phyloP scores from a whole-genome alignment of 2,888 invertebrate genomes.

The Nomada ferruginata region DNA sequence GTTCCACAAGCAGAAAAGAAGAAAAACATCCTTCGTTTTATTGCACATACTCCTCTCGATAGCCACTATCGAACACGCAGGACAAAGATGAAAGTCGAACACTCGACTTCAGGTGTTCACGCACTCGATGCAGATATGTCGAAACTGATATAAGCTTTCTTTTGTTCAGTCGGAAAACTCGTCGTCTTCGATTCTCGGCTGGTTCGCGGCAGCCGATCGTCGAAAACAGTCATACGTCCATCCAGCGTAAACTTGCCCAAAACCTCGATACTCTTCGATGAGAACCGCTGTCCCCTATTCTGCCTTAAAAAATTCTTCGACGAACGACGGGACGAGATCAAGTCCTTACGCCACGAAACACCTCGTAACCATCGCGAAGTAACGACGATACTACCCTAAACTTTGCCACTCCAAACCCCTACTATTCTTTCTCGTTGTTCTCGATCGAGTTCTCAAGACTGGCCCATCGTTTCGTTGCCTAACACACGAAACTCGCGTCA shows the following conservation, averaged over 20 bases:
- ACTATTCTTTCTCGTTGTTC: conserved; percentile 45
- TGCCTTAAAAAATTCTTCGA: not conserved
- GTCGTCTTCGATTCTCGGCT: not conserved
- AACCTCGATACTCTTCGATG: too few relatives aligned
- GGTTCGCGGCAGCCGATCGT: conserved; percentile 1
- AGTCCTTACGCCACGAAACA: not conserved
- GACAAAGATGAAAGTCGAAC: conserved; percentile 44
- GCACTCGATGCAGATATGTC: conserved; percentile 78
- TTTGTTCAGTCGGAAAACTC: conserved; percentile 42
- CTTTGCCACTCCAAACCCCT: not conserved
- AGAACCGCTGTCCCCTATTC: too few relatives aligned
- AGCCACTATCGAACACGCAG: conserved; percentile 11
- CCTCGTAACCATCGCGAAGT: not conserved
- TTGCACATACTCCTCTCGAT: conserved; percentile 62
- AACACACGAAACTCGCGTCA: conserved; percentile 4
- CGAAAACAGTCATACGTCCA: conserved; percentile 5
- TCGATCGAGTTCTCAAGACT: conserved; percentile 39
- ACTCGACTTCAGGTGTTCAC: conserved; percentile 45
- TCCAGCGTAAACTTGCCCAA: not conserved
- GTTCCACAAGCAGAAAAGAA: not conserved
- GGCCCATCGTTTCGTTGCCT: conserved; percentile 56
- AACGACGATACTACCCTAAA: conserved; percentile 38
- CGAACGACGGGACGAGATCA: not conserved
- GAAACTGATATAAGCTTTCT: conserved; percentile 77
- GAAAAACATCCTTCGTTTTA: conserved; percentile 49